phyloP scores from a whole-genome alignment of 1,140 invertebrate species.

The Ceratina australensis region DNA sequence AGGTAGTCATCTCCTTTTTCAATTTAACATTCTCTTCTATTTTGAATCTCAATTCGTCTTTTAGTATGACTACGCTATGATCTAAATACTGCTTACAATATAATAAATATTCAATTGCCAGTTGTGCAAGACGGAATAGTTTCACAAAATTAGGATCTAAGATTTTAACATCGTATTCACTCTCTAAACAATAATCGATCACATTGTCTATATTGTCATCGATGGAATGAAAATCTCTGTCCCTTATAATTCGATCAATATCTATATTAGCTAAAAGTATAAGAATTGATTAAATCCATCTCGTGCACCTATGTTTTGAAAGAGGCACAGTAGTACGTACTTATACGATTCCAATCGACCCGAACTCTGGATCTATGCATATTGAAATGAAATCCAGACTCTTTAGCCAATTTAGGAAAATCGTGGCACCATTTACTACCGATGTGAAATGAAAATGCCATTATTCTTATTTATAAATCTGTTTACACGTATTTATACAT shows the following conservation, averaged over 20 bases:
- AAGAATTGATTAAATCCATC: not conserved
- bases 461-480: conserved; percentile 49
- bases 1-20: conserved; percentile 59
- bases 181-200: conserved; percentile 82
- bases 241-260: conserved; percentile 82
- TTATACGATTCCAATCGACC: conserved; percentile 84
- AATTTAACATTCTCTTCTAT: conserved; percentile 78
- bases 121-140: conserved; percentile 83
- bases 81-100: conserved; percentile 86
- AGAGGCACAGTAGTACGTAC: conserved; percentile 74
- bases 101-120: conserved; percentile 85
- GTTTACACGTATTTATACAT: conserved; percentile 10
- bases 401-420: conserved; percentile 84
- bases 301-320: not conserved
- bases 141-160: conserved; percentile 85
- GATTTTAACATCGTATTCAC: conserved; percentile 83
- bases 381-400: conserved; percentile 85
- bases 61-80: conserved; percentile 82
- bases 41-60: conserved; percentile 81
- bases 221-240: conserved; percentile 83
- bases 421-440: conserved; percentile 83
- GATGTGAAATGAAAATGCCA: conserved; percentile 80
- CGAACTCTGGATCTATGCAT: conserved; percentile 80
- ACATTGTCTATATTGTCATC: conserved; percentile 84
- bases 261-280: conserved; percentile 81